Percentiles rank a stretch among this genome's conserved stretches.
Conservation (phyloP, 2,113 vertebrate species). For the Euleptes europaea region DNA sequence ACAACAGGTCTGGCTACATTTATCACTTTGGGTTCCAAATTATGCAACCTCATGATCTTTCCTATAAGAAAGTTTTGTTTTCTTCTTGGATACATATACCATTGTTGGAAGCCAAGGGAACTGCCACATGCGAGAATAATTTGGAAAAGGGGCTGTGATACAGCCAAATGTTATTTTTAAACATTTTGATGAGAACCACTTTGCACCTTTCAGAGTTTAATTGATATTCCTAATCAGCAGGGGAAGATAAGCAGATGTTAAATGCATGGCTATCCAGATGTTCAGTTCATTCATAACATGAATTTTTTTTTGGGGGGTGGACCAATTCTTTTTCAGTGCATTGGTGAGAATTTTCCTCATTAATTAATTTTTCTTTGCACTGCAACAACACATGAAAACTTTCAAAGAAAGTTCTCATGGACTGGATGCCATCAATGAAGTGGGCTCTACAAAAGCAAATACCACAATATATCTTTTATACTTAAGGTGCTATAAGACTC, state of each 20-base stretch:
- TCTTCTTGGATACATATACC: neutral
- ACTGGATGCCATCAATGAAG: too few species aligned
- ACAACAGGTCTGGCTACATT: constrained; percentile 42
- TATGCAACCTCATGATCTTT: constrained; percentile 41
- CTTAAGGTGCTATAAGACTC: too few species aligned
- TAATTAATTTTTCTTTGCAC: neutral
- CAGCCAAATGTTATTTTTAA: constrained; percentile 10
- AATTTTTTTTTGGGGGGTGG: neutral
- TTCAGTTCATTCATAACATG: neutral
- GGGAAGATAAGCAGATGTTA: constrained; percentile 1
- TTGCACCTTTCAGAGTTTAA: neutral
- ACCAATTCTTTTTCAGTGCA: neutral
- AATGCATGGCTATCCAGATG: neutral
- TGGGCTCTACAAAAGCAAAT: too few species aligned
- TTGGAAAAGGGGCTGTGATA: neutral
- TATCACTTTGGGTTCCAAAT: constrained; percentile 27
- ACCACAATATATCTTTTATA: too few species aligned
- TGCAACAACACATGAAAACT: neutral
- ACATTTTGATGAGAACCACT: constrained; percentile 2
- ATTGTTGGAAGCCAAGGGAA: constrained; percentile 23
- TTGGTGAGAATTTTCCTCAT: neutral
- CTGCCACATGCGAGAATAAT: constrained; percentile 25
- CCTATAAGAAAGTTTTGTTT: constrained; percentile 39
- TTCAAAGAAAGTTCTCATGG: neutral
- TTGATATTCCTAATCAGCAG: constrained; percentile 11